Base-by-base conservation (phyloP, 2,113 vertebrate species). In the Micromys minutus region DNA sequence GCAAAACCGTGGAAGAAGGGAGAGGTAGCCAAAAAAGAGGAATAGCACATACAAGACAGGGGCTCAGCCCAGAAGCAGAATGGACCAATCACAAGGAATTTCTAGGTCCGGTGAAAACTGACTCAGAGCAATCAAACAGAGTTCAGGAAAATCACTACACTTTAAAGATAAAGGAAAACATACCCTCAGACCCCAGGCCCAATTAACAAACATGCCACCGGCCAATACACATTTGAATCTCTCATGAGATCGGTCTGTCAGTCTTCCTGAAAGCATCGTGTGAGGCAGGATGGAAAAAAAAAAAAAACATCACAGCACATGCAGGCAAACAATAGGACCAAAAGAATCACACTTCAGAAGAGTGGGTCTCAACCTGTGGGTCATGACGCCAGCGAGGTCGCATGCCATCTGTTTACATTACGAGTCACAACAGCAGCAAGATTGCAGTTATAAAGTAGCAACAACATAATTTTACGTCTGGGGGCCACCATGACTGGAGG, bases 311-410 rank as follows among this genome's bases (percentile, higher is more conserved):
- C 31, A 11, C 59, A 84, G 16, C 39, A 63, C 8, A 6, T 6
- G 7, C 9, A 5, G 57, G 26, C 5, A 34, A 34, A 83, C n/a
- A 31, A 61, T 24, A 84, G 39, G 59, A 45, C 1, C 59, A 19
- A 61, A 31, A 15, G 24, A 8, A 2, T 17, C 29, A 31, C 36
- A 0, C 29, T 17, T 15, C 42, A 83, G 22, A 31, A 16, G 19
- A 24, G 4, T 1, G 50, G 34, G n/a, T 24, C 77, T 80, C 50
- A n/a, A n/a, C 34, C 16, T n/a, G 67, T 69, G 67, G 67, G 36
- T n/a, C 7, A 7, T 7, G 16, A 71, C 19, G 4, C 19, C 50
- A 42, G 10, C 3, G 22, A 2, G 4, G 5, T 74, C 11, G 8
- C 77, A 15, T 13, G n/a, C 24, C 34, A 13, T 19, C 1, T 22